phyloP scores from a whole-genome alignment of 2,113 vertebrate genomes.

The Bos indicus region DNA sequence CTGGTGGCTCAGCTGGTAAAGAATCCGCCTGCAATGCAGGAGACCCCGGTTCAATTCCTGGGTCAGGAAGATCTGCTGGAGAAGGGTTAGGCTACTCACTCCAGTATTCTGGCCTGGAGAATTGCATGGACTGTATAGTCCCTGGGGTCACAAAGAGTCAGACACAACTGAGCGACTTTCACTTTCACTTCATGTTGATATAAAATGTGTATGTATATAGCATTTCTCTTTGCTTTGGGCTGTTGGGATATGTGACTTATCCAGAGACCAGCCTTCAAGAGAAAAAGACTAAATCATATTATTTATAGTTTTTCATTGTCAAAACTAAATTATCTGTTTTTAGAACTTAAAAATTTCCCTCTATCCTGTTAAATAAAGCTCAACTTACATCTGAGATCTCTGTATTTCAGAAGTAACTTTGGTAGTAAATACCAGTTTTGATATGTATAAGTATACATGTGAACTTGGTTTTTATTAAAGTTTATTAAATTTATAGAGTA shows the following conservation, averaged over 20 bases:
- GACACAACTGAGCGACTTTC: not conserved
- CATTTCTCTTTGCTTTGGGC: slow-evolving; percentile 60
- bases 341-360: not conserved
- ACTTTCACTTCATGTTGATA: slow-evolving; percentile 30
- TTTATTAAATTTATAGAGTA: not conserved
- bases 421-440: not conserved
- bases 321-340: not conserved
- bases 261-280: not conserved
- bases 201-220: not conserved
- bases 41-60: not conserved
- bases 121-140: not conserved
- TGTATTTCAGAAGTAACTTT: slow-evolving; percentile 13
- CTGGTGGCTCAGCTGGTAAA: not conserved
- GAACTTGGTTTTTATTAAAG: slow-evolving; percentile 36
- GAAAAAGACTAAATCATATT: not conserved
- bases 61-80: not conserved
- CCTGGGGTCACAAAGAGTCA: not conserved
- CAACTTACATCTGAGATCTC: not conserved
- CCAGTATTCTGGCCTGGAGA: not conserved
- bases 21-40: not conserved
- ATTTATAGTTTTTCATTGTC: not conserved
- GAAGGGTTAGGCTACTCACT: not conserved
- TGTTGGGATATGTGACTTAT: slow-evolving; percentile 7
- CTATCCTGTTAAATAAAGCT: not conserved
- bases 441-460: not conserved